Percentiles rank a stretch among this genome's conserved stretches.
These are phyloP conservation scores for Drosophila koepferae DNA, from an alignment of 2,888 invertebrate species.

Conservation along the genomic window DNA sequence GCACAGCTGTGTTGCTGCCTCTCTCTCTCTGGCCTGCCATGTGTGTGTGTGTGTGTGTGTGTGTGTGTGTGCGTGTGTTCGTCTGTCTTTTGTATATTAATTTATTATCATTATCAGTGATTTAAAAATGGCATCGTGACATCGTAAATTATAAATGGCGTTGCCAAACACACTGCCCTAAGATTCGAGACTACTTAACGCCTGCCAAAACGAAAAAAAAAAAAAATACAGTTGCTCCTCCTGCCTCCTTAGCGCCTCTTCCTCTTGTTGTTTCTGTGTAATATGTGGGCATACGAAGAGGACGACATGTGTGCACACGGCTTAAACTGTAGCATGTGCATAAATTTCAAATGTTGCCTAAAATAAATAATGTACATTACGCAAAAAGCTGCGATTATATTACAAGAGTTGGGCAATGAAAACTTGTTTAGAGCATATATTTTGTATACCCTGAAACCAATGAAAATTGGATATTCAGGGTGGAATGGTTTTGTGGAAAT, in stretches of 20 bases:
- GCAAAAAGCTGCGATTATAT: slow-evolving; percentile 20
- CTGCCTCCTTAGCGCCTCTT: slow-evolving; percentile 1
- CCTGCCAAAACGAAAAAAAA: slow-evolving; percentile 28
- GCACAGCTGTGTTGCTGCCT: slow-evolving; percentile 19
- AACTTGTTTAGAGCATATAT: not conserved
- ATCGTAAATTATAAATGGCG: slow-evolving; percentile 76
- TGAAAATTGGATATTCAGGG: too few species aligned
- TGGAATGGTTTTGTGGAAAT: too few species aligned
- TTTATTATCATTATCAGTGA: slow-evolving; percentile 82
- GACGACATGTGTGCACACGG: slow-evolving; percentile 25
- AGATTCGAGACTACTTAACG: slow-evolving; percentile 67
- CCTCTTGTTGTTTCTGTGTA: slow-evolving; percentile 22
- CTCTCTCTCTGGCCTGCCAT: not conserved
- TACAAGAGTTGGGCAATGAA: slow-evolving; percentile 10
- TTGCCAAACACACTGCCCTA: slow-evolving; percentile 48
- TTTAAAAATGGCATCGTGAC: slow-evolving; percentile 78
- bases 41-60: not conserved
- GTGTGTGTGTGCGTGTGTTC: slow-evolving; percentile 20
- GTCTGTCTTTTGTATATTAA: slow-evolving; percentile 67
- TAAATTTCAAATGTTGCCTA: slow-evolving; percentile 30
- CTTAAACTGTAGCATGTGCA: slow-evolving; percentile 30
- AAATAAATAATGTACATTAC: slow-evolving; percentile 8
- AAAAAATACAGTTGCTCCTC: slow-evolving; percentile 17
- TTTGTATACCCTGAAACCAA: not conserved
- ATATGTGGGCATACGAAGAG: slow-evolving; percentile 45